Evolutionary conservation across 2,113 vertebrate genomes (phyloP).

Genomic region (Odocoileus virginianus): DNA sequence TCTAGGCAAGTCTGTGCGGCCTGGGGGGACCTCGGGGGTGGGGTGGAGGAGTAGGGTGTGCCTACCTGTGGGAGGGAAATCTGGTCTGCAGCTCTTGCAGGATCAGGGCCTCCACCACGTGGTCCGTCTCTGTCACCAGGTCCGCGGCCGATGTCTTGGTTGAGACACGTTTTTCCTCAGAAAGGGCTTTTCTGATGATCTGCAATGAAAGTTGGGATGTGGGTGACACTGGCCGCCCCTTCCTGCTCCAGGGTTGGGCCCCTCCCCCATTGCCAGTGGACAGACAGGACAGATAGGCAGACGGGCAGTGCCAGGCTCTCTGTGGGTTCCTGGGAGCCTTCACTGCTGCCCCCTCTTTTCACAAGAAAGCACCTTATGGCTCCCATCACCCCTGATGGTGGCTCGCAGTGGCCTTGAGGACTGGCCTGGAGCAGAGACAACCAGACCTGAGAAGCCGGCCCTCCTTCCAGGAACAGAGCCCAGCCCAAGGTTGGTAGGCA

Average conservation of each 20-base stretch:
- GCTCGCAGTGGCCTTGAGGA: background rate
- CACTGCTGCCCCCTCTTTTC: background rate
- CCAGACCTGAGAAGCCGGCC: background rate
- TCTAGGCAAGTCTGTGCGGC: background rate
- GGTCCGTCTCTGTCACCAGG: constrained; percentile 90
- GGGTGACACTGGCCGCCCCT: background rate
- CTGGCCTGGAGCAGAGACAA: background rate
- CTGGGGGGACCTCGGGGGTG: background rate
- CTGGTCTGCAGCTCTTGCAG: constrained; percentile 86
- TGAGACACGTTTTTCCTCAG: constrained; percentile 87
- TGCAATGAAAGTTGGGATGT: constrained; percentile 68
- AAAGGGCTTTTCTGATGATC: constrained; percentile 87
- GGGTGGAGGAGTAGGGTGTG: background rate
- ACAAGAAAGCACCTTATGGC: background rate
- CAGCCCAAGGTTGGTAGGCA: background rate
- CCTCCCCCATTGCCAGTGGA: background rate
- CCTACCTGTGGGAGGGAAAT: constrained; percentile 90
- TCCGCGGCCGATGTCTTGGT: constrained; percentile 90
- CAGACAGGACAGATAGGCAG: background rate
- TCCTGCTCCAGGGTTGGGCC: background rate
- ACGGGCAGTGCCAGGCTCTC: background rate
- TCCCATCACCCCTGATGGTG: background rate
- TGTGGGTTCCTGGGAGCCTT: background rate
- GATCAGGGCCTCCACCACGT: constrained; percentile 88
- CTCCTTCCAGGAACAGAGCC: background rate